Base-by-base conservation (phyloP, 2,113 vertebrate species). In the Camelus bactrianus region DNA sequence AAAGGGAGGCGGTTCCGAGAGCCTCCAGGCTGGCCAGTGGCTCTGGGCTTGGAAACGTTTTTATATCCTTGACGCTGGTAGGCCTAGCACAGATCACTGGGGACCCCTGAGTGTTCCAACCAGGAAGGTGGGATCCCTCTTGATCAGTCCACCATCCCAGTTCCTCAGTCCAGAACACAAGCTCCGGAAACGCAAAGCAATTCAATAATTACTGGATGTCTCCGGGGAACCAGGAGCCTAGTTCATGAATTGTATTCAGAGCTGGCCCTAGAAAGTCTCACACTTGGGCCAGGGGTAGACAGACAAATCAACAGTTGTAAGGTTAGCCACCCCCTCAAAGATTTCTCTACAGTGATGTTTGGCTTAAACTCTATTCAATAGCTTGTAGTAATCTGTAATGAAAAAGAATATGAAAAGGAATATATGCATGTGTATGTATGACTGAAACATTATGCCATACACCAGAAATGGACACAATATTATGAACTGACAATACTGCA, bases 221-320 rank as follows among this genome's bases (percentile, higher is more conserved):
- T 19, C 9, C 56, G 9, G 65, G 5, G 67, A 62, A 16, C n/a
- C 32, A 30, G 46, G 58, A 32, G 30, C 62, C 52, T 64, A 80
- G n/a, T 30, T 28, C 15, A 28, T 0, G 15, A 56, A 58, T 10
- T 13, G 5, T 42, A 19, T 2, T 0, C 15, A 35, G 32, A 42
- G 30, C n/a, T 35, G 8, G 32, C 56, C n/a, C 82, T 28, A 38
- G 83, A 72, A 48, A 73, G 69, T 9, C 22, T 58, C 12, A 1
- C 28, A 6, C 8, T 64, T 0, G 3, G 46, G 0, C 24, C 30
- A 32, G 15, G 38, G 14, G 9, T 19, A 92, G 52, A 82, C 30
- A 70, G 69, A 76, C 56, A 17, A 83, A 62, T 24, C 30, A 48
- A 97, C 32, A 5, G 22, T 30, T 13, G 5, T 86, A 81, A 73